phyloP scores from a whole-genome alignment of 1,140 invertebrate genomes.

The Hyles vespertilio region DNA sequence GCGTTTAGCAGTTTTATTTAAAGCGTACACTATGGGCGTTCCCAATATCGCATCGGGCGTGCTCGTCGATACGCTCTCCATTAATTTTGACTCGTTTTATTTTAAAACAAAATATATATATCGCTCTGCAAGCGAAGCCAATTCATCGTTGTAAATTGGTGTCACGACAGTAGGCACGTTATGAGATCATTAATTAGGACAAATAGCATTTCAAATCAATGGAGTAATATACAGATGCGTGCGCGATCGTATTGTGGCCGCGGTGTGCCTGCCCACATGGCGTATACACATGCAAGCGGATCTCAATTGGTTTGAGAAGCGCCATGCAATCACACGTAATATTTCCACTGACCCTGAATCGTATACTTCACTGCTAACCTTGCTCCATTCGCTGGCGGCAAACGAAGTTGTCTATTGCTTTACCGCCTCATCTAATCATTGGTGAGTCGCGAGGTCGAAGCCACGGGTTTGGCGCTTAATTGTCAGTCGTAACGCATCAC shows the following conservation, averaged over 20 bases:
- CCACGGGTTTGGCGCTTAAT: constrained; percentile 35
- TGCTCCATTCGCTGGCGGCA: constrained; percentile 29
- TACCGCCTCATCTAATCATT: constrained; percentile 40
- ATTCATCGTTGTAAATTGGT: constrained; percentile 52
- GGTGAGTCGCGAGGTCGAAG: constrained; percentile 41
- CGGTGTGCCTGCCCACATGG: too few species aligned
- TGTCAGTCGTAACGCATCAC: constrained; percentile 33
- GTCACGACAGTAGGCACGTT: constrained; percentile 50
- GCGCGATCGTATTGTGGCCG: too few species aligned
- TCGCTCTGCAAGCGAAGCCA: constrained; percentile 28
- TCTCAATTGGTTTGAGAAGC: too few species aligned
- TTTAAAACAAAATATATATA: constrained; percentile 34
- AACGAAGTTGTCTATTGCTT: constrained; percentile 28
- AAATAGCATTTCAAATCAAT: too few species aligned
- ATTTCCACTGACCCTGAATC: constrained; percentile 25
- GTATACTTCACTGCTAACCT: constrained; percentile 38
- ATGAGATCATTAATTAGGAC: constrained; percentile 35
- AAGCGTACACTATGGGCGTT: constrained; percentile 22
- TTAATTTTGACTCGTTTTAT: constrained; percentile 41
- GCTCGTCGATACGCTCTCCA: constrained; percentile 25
- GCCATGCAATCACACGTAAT: constrained; percentile 24
- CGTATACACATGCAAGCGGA: too few species aligned
- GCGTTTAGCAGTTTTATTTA: constrained; percentile 9
- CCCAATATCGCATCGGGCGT: constrained; percentile 20
- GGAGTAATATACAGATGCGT: too few species aligned